phyloP scores from a whole-genome alignment of 1,140 invertebrate genomes.

The Lasaia peninsularis region DNA sequence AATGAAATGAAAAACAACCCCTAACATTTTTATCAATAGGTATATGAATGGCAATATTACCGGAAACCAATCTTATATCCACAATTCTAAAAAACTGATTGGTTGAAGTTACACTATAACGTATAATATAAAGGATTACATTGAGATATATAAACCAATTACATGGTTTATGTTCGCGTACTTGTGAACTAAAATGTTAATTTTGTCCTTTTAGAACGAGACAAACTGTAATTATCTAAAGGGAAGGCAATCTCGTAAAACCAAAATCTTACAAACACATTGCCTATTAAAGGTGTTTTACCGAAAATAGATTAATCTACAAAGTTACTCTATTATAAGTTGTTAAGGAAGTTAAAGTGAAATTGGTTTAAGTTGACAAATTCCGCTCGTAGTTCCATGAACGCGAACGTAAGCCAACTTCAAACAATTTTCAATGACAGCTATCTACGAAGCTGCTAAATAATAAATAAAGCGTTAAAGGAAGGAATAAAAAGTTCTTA shows the following conservation, averaged over 20 bases:
- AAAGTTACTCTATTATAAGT: slow-evolving; percentile 75
- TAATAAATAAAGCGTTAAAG: slow-evolving; percentile 30
- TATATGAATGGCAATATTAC: too few relatives aligned
- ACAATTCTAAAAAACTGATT: too few relatives aligned
- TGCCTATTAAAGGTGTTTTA: slow-evolving; percentile 40
- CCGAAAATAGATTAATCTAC: slow-evolving; percentile 66
- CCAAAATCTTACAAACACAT: slow-evolving; percentile 12
- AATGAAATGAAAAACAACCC: too few relatives aligned
- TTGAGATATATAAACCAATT: too few relatives aligned
- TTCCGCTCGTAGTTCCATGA: slow-evolving; percentile 61
- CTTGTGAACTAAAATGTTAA: too few relatives aligned
- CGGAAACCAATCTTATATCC: too few relatives aligned
- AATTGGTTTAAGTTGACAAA: slow-evolving; percentile 71
- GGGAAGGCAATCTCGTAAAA: slow-evolving; percentile 9
- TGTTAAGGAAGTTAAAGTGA: slow-evolving; percentile 61
- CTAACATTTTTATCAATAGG: too few relatives aligned
- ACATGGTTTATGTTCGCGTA: too few relatives aligned
- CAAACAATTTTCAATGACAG: slow-evolving; percentile 49
- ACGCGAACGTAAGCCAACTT: slow-evolving; percentile 50
- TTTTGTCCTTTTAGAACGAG: not conserved
- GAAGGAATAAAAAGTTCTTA: not conserved
- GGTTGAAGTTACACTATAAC: too few relatives aligned
- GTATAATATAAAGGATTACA: too few relatives aligned
- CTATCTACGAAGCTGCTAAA: slow-evolving; percentile 33
- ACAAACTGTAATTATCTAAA: not conserved